Percentiles rank a stretch among this genome's conserved stretches.
Evolutionary conservation across 2,888 invertebrate genomes (phyloP).

Genomic region (Macaria notata): DNA sequence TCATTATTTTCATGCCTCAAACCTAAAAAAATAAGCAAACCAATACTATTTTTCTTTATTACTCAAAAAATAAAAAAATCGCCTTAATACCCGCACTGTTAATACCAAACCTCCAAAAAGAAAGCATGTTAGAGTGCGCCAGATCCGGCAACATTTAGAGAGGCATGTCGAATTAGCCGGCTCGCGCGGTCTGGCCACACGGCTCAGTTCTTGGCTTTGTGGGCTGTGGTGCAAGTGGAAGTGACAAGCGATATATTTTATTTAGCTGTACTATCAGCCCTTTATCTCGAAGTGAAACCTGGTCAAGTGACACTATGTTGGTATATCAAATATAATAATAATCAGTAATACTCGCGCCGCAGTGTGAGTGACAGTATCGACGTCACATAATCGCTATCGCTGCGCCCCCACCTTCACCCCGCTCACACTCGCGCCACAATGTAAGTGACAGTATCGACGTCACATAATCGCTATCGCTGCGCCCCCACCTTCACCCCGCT

Average conservation of each 20-base stretch:
- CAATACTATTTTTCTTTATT: no score
- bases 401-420: constrained; percentile 50
- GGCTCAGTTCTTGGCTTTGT: constrained; percentile 46
- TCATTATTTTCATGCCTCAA: no score
- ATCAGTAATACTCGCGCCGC: constrained; percentile 31
- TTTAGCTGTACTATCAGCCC: no score
- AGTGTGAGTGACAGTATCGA: constrained; percentile 77
- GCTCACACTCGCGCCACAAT: constrained; percentile 31
- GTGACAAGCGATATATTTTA: constrained; percentile 38
- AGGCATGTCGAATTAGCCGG: constrained; percentile 66
- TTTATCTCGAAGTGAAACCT: no score
- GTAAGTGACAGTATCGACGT: constrained; percentile 80
- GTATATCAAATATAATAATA: no score
- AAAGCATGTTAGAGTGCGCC: constrained; percentile 31
- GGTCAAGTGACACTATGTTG: no score
- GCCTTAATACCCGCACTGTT: background rate
- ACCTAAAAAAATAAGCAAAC: no score
- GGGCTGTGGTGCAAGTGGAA: constrained; percentile 31
- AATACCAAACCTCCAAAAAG: constrained; percentile 3
- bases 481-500: constrained; percentile 42
- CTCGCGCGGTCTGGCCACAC: constrained; percentile 65
- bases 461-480: constrained; percentile 68
- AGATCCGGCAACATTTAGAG: constrained; percentile 21
- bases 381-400: constrained; percentile 70
- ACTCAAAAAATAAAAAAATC: no score